Percentiles rank a stretch among this genome's conserved stretches.
Evolutionary conservation across 2,888 invertebrate genomes (phyloP).

Genomic region (Achlya flavicornis): DNA sequence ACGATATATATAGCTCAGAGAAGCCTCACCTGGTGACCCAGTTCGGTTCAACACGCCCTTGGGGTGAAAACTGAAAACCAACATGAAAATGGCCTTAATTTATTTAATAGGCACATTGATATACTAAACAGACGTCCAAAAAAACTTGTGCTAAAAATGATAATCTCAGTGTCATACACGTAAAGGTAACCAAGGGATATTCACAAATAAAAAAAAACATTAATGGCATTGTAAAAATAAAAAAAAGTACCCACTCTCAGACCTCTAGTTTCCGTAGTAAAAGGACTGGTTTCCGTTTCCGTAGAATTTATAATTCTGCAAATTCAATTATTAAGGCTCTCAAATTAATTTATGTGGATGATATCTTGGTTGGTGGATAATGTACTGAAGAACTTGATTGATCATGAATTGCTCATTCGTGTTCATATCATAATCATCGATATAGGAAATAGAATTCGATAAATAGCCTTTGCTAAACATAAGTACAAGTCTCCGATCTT

Average conservation of each 20-base stretch:
- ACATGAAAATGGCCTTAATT: background rate
- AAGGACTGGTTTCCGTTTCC: background rate
- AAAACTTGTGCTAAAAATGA: too few relatives aligned
- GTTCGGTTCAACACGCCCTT: conserved; percentile 24
- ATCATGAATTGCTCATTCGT: too few relatives aligned
- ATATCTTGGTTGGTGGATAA: background rate
- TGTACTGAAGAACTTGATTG: background rate
- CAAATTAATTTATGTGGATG: background rate
- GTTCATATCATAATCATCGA: too few relatives aligned
- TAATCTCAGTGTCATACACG: too few relatives aligned
- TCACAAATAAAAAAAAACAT: too few relatives aligned
- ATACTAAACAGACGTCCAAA: background rate
- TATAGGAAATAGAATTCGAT: too few relatives aligned
- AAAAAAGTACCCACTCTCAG: too few relatives aligned
- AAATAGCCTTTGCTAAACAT: too few relatives aligned
- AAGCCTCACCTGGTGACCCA: conserved; percentile 58
- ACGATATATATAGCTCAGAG: conserved; percentile 60
- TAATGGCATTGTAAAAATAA: too few relatives aligned
- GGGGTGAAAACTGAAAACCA: background rate
- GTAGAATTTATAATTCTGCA: background rate
- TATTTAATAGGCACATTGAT: background rate
- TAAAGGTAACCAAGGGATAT: too few relatives aligned
- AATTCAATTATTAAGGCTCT: background rate
- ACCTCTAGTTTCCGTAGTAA: background rate
- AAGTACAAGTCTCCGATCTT: too few relatives aligned